Evolutionary conservation across 2,113 vertebrate genomes (phyloP).

Genomic region (Beaufortia kweichowensis): DNA sequence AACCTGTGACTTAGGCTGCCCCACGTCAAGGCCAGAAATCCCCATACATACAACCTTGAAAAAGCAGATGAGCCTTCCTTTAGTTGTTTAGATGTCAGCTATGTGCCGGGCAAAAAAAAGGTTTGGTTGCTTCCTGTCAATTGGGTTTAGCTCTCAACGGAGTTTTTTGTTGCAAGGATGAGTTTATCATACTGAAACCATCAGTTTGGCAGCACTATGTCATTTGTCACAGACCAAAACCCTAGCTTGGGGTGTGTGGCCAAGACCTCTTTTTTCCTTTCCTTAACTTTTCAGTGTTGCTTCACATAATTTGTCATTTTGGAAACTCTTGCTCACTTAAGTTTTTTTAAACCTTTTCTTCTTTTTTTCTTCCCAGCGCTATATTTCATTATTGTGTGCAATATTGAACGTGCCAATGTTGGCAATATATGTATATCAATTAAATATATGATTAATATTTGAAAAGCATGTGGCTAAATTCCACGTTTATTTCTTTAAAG

Average conservation of each 20-base stretch:
- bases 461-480: conserved; percentile 79
- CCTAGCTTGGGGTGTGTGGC: conserved; percentile 70
- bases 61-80: conserved; percentile 63
- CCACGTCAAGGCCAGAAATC: conserved; percentile 59
- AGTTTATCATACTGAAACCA: conserved; percentile 53
- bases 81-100: conserved; percentile 60
- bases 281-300: conserved; percentile 73
- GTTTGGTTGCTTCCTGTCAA: conserved; percentile 43
- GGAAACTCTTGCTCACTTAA: conserved; percentile 72
- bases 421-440: conserved; percentile 83
- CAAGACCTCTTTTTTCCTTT: conserved; percentile 58
- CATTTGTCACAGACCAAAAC: conserved; percentile 68
- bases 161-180: conserved; percentile 57
- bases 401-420: conserved; percentile 82
- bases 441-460: conserved; percentile 83
- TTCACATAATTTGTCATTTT: conserved; percentile 77
- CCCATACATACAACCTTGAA: conserved; percentile 78
- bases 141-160: conserved; percentile 49
- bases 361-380: conserved; percentile 68
- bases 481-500: conserved; percentile 77
- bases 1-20: conserved; percentile 54
- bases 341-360: conserved; percentile 53
- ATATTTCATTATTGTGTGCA: conserved; percentile 83
- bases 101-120: conserved; percentile 57
- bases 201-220: conserved; percentile 69